Percentiles rank a stretch among this genome's conserved stretches.
phyloP scores from a whole-genome alignment of 2,113 vertebrate species.

The Boulengeromyrus knoepffleri region DNA sequence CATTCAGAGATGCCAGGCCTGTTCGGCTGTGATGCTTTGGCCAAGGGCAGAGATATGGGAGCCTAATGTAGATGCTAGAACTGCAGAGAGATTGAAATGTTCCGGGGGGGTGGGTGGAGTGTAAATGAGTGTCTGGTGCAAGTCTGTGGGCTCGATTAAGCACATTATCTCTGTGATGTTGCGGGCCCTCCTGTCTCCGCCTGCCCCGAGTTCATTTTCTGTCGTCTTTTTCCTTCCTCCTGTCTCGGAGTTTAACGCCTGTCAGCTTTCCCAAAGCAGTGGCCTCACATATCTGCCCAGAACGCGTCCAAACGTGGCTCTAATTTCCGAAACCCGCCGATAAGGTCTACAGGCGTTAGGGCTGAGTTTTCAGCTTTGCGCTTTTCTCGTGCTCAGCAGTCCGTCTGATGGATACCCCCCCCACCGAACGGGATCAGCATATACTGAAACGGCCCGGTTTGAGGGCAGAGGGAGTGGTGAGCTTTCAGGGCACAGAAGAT shows the following conservation, averaged over 20 bases:
- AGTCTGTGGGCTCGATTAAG: background rate
- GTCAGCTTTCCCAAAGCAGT: background rate
- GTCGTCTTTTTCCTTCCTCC: background rate
- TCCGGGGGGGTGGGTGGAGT: background rate
- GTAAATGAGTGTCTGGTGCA: background rate
- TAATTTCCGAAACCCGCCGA: background rate
- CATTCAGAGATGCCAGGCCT: slow-evolving; percentile 27
- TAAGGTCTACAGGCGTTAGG: background rate
- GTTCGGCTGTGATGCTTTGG: background rate
- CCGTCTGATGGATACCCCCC: background rate
- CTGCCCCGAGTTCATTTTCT: background rate
- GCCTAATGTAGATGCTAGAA: background rate
- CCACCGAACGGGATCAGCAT: background rate
- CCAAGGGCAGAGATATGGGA: background rate
- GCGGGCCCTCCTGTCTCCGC: background rate
- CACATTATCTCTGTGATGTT: background rate
- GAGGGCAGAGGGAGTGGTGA: background rate
- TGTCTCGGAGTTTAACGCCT: background rate
- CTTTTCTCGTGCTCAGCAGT: background rate
- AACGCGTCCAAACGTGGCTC: background rate
- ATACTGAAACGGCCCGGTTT: background rate
- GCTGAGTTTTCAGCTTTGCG: background rate
- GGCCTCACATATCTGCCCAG: background rate
- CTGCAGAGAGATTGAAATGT: background rate
- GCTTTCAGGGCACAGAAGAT: background rate